Evolutionary conservation across 2,797 vertebrate genomes (phyloP).

Genomic region (Hoplostethus mediterraneus): DNA sequence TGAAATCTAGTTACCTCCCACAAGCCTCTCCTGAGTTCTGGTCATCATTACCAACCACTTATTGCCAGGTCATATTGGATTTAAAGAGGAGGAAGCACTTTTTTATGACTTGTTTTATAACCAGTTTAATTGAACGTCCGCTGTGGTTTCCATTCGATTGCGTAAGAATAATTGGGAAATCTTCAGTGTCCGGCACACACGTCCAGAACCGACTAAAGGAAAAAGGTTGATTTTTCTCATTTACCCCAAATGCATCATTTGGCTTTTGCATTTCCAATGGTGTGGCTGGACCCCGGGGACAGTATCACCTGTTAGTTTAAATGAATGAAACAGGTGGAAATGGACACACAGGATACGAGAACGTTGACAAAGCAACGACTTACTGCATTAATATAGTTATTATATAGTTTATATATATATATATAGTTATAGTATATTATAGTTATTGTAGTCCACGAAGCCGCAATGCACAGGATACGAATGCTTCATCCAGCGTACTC

Average conservation of each 20-base stretch:
- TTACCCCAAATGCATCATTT: constrained; percentile 3
- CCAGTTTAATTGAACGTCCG: no score
- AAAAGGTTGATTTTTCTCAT: not conserved
- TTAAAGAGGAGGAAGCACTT: no score
- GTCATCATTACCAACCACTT: constrained; percentile 1
- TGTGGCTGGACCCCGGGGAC: no score
- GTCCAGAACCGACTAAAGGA: not conserved
- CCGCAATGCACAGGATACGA: not conserved
- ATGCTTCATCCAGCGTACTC: constrained; percentile 2
- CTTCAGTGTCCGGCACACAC: not conserved
- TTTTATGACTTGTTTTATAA: no score
- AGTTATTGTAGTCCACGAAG: constrained; percentile 3
- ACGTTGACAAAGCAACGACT: constrained; percentile 9
- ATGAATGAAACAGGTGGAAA: no score
- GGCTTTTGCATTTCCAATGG: not conserved
- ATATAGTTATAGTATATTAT: no score
- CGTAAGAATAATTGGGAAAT: not conserved
- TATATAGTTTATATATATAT: no score
- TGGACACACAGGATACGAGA: no score
- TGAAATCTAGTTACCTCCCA: constrained; percentile 10
- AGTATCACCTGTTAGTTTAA: no score
- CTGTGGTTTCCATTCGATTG: no score
- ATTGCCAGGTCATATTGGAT: not conserved
- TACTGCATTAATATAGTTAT: not conserved
- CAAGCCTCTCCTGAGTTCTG: not conserved